Base-by-base conservation (phyloP, 2,888 invertebrate species). In the Oligia fasciuncula region DNA sequence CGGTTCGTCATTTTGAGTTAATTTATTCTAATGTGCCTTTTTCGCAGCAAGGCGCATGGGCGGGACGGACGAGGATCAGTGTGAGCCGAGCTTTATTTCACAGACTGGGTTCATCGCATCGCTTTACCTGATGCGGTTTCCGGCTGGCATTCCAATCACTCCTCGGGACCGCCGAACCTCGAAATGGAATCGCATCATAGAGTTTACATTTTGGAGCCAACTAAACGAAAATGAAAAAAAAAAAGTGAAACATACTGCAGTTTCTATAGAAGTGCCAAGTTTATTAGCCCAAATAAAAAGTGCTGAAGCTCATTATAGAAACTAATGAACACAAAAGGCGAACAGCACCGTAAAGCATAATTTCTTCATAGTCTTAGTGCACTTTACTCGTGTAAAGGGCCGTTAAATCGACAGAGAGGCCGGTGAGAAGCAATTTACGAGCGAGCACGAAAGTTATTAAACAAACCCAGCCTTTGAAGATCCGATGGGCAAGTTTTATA, bases 71-170 rank as follows among this genome's bases (percentile, higher is more conserved):
- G 90, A 80, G 85, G 81, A 81, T 79, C 83, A 77, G 84, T 87
- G 83, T 85, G 87, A 73, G 76, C 84, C 77, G 81, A 83, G 78
- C 88, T 88, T 89, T 88, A 88, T 76, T 81, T 76, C 65, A 82
- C 80, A 87, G 85, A 82, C 87, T 88, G 87, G 88, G 91, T 90
- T 92, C 91, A 91, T 90, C 89, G 91, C 90, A 91, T 91, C 87
- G 91, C 87, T 92, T 92, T 95, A 95, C 96, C 95, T 95, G 95
- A 90, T 91, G 92, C 92, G 93, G 94, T 95, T 95, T 96, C 95
- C 96, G 95, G 94, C 92, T 93, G 89, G 90, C 94, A 95, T 95
- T 93, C 95, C 94, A 86, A 90, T 84, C 91, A 89, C 88, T 90
- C 89, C 88, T 85, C 87, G 85, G 83, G 60, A 85, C 84, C 84